These are phyloP conservation scores for Onchidella celtica DNA, from an alignment of 2,888 invertebrate genomes.

Conservation along the genomic window DNA sequence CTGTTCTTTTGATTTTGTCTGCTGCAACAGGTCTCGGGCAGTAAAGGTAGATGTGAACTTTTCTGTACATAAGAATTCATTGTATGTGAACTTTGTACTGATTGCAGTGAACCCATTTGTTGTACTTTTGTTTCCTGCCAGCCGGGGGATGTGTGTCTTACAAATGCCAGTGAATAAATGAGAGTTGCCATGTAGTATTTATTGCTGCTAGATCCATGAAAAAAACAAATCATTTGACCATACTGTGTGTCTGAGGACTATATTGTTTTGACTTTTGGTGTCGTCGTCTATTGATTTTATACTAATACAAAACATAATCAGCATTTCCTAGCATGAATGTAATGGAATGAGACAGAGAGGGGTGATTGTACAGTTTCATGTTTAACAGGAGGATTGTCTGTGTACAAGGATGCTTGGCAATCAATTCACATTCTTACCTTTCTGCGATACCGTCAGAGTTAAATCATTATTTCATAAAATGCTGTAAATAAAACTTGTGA, in stretches of 20 bases:
- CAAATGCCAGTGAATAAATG: neutral
- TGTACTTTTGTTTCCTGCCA: neutral
- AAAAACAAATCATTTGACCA: constrained; percentile 4
- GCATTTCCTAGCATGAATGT: constrained; percentile 26
- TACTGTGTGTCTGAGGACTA: neutral
- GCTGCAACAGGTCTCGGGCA: neutral
- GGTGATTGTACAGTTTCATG: neutral
- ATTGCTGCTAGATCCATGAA: constrained; percentile 37
- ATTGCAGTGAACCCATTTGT: neutral
- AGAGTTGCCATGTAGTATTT: constrained; percentile 39
- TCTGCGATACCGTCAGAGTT: constrained; percentile 46
- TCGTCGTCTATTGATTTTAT: neutral
- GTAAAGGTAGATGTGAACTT: neutral
- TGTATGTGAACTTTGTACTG: neutral
- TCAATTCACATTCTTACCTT: constrained; percentile 30
- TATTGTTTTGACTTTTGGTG: neutral
- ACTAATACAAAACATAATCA: constrained; percentile 28
- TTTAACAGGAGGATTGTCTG: neutral
- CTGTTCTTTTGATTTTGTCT: neutral
- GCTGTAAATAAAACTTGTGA: constrained; percentile 47
- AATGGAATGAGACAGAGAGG: neutral
- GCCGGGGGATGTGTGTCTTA: neutral
- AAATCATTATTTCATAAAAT: constrained; percentile 37
- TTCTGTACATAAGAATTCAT: neutral
- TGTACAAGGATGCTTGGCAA: constrained; percentile 19